A percentile compares a stretch with the other conserved stretches of the same genome.
phyloP scores from a whole-genome alignment of 2,888 invertebrate species.

The Andrena bicolor region DNA sequence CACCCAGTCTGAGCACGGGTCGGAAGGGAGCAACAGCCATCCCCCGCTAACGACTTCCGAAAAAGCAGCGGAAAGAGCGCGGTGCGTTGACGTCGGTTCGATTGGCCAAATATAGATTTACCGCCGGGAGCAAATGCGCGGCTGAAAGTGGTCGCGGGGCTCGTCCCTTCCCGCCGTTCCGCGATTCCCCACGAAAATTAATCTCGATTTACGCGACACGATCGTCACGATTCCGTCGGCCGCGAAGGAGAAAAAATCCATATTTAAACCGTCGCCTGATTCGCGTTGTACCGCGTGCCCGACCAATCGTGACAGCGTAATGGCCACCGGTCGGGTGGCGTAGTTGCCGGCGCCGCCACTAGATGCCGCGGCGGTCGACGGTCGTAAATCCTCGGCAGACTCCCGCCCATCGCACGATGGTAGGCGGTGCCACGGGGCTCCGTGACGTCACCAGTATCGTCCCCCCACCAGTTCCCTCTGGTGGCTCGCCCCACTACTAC shows the following conservation, averaged over 20 bases:
- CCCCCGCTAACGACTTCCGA: conserved; percentile 9
- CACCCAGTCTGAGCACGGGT: background rate
- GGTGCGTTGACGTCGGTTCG: conserved; percentile 69
- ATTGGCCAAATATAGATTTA: conserved; percentile 83
- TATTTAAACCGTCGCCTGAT: conserved; percentile 81
- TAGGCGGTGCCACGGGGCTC: conserved; percentile 86
- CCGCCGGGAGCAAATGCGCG: conserved; percentile 74
- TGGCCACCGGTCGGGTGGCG: conserved; percentile 86
- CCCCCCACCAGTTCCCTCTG: conserved; percentile 71
- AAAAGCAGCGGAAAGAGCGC: conserved; percentile 39
- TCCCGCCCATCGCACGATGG: conserved; percentile 87
- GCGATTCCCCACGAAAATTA: conserved; percentile 61
- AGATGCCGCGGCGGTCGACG: conserved; percentile 85
- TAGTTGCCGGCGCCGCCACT: conserved; percentile 84
- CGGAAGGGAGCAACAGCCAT: background rate
- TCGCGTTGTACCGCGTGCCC: conserved; percentile 81
- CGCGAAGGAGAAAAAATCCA: conserved; percentile 66
- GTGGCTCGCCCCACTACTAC: conserved; percentile 57
- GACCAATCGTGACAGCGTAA: conserved; percentile 88
- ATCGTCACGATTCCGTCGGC: conserved; percentile 45
- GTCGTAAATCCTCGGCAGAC: conserved; percentile 84
- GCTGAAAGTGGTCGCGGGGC: conserved; percentile 25
- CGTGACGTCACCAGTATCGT: conserved; percentile 85
- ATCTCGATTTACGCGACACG: conserved; percentile 62
- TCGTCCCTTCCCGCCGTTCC: background rate